Percentiles rank a stretch among this genome's conserved stretches.
Evolutionary conservation across 2,797 vertebrate species (phyloP).

Genomic region (Rhincodon typus): DNA sequence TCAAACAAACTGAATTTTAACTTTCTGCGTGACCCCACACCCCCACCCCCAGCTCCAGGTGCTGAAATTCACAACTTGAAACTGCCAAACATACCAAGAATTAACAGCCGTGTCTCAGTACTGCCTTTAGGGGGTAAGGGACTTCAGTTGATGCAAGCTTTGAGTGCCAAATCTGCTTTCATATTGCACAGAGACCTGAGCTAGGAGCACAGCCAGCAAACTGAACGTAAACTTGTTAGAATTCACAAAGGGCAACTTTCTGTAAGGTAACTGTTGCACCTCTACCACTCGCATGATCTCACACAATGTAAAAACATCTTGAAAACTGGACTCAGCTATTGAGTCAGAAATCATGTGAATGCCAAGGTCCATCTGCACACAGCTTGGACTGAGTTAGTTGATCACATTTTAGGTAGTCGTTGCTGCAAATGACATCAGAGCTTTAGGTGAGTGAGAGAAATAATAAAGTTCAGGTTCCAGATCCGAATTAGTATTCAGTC

Average conservation of each 20-base stretch:
- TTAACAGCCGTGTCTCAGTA: neutral
- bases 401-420: neutral
- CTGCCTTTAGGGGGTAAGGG: neutral
- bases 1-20: neutral
- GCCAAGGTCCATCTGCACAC: neutral
- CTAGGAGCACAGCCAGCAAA: neutral
- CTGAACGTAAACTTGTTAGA: neutral
- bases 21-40: neutral
- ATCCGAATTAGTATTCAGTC: neutral
- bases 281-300: neutral
- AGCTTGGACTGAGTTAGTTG: neutral
- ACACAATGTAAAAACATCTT: constrained; percentile 2
- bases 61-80: neutral
- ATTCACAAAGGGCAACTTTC: neutral
- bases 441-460: neutral
- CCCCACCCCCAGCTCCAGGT: neutral
- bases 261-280: neutral
- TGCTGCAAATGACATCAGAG: neutral
- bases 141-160: neutral
- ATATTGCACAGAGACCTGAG: neutral
- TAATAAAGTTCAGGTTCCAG: neutral
- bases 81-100: neutral
- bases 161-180: neutral
- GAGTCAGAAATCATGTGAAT: neutral
- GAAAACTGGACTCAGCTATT: neutral